These are phyloP conservation scores for Nothoprocta pentlandii DNA, from an alignment of 2,113 vertebrate species.

Conservation along the genomic window DNA sequence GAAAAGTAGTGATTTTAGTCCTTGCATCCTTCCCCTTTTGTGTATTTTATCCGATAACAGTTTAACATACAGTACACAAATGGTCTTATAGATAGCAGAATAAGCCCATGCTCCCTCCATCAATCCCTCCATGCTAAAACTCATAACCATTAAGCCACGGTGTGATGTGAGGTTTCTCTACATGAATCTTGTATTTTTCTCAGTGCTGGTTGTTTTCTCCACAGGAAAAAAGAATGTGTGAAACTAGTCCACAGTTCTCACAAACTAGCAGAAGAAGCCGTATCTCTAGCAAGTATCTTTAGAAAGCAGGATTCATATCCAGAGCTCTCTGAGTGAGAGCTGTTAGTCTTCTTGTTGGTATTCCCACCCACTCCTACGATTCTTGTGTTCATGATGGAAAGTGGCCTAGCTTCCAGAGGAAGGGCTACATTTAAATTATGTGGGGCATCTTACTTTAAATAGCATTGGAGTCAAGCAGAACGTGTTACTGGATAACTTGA, in stretches of 20 bases:
- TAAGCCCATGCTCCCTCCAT: neutral
- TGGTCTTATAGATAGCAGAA: neutral
- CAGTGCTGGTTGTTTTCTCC: neutral
- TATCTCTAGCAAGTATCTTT: slow-evolving; percentile 46
- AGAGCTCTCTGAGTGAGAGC: slow-evolving; percentile 5
- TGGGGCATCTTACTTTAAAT: slow-evolving; percentile 3
- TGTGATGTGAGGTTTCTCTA: neutral
- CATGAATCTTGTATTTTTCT: neutral
- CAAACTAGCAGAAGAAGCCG: neutral
- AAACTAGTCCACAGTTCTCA: slow-evolving; percentile 47
- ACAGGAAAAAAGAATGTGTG: slow-evolving; percentile 8
- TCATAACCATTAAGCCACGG: neutral
- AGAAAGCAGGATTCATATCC: slow-evolving; percentile 27
- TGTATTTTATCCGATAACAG: neutral
- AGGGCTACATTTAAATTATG: neutral
- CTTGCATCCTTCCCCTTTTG: fast-evolving
- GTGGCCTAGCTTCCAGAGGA: slow-evolving; percentile 16
- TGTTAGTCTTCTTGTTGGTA: slow-evolving; percentile 28
- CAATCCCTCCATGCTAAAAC: neutral
- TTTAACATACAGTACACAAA: neutral
- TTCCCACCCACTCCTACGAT: slow-evolving; percentile 36
- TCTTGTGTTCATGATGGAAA: slow-evolving; percentile 40
- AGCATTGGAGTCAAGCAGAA: neutral
- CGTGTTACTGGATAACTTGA: neutral
- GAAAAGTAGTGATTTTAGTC: neutral